Evolutionary conservation across 2,888 invertebrate species (phyloP).

Genomic region (Drosophila mercatorum): DNA sequence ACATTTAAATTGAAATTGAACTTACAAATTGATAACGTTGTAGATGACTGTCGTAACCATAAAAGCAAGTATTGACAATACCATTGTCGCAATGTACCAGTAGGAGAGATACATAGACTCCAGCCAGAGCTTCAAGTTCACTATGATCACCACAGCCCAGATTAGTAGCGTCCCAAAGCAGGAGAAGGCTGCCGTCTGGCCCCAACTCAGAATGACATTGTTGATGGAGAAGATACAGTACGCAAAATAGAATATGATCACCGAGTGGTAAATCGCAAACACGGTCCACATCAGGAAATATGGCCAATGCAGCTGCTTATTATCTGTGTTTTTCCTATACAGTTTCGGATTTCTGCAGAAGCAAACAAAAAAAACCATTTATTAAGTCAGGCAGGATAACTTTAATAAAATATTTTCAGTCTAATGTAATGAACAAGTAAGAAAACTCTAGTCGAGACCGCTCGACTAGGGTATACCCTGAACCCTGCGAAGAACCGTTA

Average conservation of each 20-base stretch:
- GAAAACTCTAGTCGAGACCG: too few relatives aligned
- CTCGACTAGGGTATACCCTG: too few relatives aligned
- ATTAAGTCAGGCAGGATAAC: background rate
- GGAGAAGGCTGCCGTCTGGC: conserved; percentile 86
- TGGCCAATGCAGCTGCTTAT: conserved; percentile 87
- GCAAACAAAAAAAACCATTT: background rate
- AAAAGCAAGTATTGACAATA: conserved; percentile 87
- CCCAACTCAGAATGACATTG: conserved; percentile 85
- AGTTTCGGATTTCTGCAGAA: conserved; percentile 87
- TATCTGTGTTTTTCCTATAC: conserved; percentile 88
- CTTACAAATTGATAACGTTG: conserved; percentile 87
- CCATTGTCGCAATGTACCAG: conserved; percentile 85
- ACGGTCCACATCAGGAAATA: conserved; percentile 88
- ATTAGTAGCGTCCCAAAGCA: conserved; percentile 87
- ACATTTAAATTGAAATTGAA: conserved; percentile 46
- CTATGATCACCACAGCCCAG: conserved; percentile 86
- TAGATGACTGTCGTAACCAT: conserved; percentile 86
- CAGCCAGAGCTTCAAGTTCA: conserved; percentile 87
- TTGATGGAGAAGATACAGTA: conserved; percentile 84
- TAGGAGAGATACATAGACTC: conserved; percentile 87
- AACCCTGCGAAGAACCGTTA: too few relatives aligned
- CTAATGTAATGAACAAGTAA: too few relatives aligned
- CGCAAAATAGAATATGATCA: conserved; percentile 87
- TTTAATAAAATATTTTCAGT: background rate
- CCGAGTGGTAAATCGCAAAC: conserved; percentile 88